These are phyloP conservation scores for Anarrhichthys ocellatus DNA, from an alignment of 2,113 vertebrate species.

Conservation along the genomic window DNA sequence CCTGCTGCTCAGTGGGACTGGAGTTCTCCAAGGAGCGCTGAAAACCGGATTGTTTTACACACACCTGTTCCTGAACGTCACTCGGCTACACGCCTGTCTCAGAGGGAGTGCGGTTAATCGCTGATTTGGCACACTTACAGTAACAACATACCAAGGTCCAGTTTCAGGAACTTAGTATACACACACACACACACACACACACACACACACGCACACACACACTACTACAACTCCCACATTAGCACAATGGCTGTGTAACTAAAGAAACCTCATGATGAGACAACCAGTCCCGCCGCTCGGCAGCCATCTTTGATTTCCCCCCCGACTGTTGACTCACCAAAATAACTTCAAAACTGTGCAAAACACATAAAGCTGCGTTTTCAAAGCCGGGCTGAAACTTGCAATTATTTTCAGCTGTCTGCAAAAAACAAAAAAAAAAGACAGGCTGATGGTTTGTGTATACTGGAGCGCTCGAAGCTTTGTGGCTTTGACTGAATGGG, in stretches of 20 bases:
- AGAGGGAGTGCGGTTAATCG: slow-evolving; percentile 73
- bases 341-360: slow-evolving; percentile 44
- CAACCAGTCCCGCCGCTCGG: background rate
- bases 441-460: slow-evolving; percentile 46
- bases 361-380: slow-evolving; percentile 26
- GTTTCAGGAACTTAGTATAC: slow-evolving; percentile 65
- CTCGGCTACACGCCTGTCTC: slow-evolving; percentile 74
- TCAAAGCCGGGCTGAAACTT: slow-evolving; percentile 41
- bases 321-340: slow-evolving; percentile 29
- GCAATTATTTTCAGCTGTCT: slow-evolving; percentile 64
- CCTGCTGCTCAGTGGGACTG: slow-evolving; percentile 61
- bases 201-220: slow-evolving; percentile 7
- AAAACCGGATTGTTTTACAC: slow-evolving; percentile 72
- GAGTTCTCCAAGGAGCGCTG: slow-evolving; percentile 60
- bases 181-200: slow-evolving; percentile 8
- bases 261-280: slow-evolving; percentile 20
- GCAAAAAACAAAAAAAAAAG: slow-evolving; percentile 15
- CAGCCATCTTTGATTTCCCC: slow-evolving; percentile 61
- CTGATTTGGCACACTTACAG: slow-evolving; percentile 81
- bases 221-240: background rate
- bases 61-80: slow-evolving; percentile 74
- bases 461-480: slow-evolving; percentile 47
- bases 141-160: slow-evolving; percentile 78
- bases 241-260: background rate
- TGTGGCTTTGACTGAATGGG: slow-evolving; percentile 69